phyloP scores from a whole-genome alignment of 2,888 invertebrate species.

The Nycteola revayana region DNA sequence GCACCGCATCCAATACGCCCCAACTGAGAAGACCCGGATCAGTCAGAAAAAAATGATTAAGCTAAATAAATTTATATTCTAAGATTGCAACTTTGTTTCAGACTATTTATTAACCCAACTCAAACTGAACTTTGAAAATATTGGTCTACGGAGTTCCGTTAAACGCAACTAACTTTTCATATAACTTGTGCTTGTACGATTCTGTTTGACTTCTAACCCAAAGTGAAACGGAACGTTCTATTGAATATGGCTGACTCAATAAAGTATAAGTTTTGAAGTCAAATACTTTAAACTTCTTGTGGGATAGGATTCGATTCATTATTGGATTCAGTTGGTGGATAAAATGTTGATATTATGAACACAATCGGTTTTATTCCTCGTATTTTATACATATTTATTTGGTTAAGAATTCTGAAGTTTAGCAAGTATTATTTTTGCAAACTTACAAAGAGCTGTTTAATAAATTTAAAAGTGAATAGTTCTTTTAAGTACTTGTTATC shows the following conservation, averaged over 20 bases:
- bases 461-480: no score
- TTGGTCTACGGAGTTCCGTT: slow-evolving; percentile 40
- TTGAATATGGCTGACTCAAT: slow-evolving; percentile 39
- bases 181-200: slow-evolving; percentile 39
- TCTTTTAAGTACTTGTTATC: no score
- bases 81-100: slow-evolving; percentile 13
- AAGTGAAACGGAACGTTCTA: slow-evolving; percentile 35
- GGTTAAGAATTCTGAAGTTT: no score
- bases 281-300: slow-evolving; percentile 18
- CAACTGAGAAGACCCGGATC: no score
- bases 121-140: slow-evolving; percentile 37
- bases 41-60: no score
- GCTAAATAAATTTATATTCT: no score
- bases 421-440: no score
- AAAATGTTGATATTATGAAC: slow-evolving; percentile 16
- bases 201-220: slow-evolving; percentile 40
- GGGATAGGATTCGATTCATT: slow-evolving; percentile 6
- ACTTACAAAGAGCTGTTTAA: no score
- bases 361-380: no score
- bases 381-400: no score
- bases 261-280: slow-evolving; percentile 33
- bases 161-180: slow-evolving; percentile 33
- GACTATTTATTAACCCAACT: slow-evolving; percentile 32
- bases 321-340: slow-evolving; percentile 15
- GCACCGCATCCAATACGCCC: no score